Evolutionary conservation across 2,113 vertebrate genomes (phyloP), one percentile per base, ranked within the genome.

Genomic region (Nothocercus julius): DNA sequence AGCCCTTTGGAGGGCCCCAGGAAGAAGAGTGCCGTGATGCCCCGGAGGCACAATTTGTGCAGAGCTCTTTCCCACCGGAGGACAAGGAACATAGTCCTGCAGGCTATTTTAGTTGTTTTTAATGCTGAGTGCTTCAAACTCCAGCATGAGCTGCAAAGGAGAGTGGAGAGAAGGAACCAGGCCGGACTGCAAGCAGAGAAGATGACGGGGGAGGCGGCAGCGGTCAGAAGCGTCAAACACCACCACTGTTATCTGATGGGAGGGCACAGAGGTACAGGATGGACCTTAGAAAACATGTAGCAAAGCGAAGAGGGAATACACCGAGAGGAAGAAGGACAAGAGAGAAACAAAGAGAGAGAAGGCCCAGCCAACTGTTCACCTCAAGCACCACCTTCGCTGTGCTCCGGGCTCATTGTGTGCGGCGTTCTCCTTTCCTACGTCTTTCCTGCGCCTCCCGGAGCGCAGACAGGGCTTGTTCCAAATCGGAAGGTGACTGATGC

Each of bases 401-500:
- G 87, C 96, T 92, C 74, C 79, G 47, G 88, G 64, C 81, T 73
- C 78, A 87, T 92, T 93, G 91, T 87, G 89, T 93, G 84, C 70
- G 77, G 91, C 86, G 1, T 0, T 68, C 89, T 94, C 90, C 89
- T 92, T 91, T 93, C 91, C 92, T 94, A 91, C 81, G 64, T 13
- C 91, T 95, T 95, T 92, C 91, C 94, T 89, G 92, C 94, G 78
- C 49, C 84, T 88, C 89, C 81, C 94, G 69, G 67, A 47, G 87
- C 84, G 66, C 82, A 95, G 77, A 95, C 93, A 58, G 82, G 1
- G 61, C 72, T 75, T 32, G 76, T 14, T 95, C 94, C 95, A 95
- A 94, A 92, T 38, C 27, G 12, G 86, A 88, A 94, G 72, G 87
- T 88, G 93, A 87, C 66, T 89, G 91, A 69, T 92, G 66, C 53